Evolutionary conservation across 2,797 vertebrate genomes (phyloP).

Genomic region (Cetoscarus ocellatus): DNA sequence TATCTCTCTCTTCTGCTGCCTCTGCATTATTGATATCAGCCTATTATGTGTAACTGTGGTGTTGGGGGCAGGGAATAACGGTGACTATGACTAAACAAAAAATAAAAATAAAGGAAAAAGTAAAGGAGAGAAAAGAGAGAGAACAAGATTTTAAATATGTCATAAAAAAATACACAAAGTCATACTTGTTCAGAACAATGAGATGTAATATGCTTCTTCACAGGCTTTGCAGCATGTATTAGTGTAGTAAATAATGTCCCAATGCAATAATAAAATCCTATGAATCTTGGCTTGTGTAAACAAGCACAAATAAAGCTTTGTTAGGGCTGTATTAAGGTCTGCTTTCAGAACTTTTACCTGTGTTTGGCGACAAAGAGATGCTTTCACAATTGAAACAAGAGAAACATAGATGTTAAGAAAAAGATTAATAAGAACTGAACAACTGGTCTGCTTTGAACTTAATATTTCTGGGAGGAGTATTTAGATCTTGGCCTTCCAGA

Average conservation of each 20-base stretch:
- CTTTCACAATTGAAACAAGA: conserved; percentile 6
- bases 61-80: conserved; percentile 18
- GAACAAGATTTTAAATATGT: background rate
- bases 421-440: conserved; percentile 15
- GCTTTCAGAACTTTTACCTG: background rate
- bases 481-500: too few species aligned
- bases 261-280: background rate
- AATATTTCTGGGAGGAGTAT: conserved; percentile 5
- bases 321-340: conserved; percentile 4
- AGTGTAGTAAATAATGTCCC: background rate
- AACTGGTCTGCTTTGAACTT: conserved; percentile 19
- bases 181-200: background rate
- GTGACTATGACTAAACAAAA: conserved; percentile 5
- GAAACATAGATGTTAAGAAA: conserved; percentile 12
- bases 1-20: conserved; percentile 21
- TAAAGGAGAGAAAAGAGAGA: background rate
- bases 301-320: background rate
- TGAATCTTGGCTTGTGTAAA: background rate
- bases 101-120: background rate
- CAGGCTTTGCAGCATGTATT: background rate
- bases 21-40: conserved; percentile 53
- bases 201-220: background rate
- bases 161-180: conserved; percentile 4
- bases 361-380: background rate
- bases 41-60: conserved; percentile 37